Evolutionary conservation across 2,113 vertebrate genomes (phyloP), one percentile per base, ranked within the genome.

Genomic region (Indicator indicator): DNA sequence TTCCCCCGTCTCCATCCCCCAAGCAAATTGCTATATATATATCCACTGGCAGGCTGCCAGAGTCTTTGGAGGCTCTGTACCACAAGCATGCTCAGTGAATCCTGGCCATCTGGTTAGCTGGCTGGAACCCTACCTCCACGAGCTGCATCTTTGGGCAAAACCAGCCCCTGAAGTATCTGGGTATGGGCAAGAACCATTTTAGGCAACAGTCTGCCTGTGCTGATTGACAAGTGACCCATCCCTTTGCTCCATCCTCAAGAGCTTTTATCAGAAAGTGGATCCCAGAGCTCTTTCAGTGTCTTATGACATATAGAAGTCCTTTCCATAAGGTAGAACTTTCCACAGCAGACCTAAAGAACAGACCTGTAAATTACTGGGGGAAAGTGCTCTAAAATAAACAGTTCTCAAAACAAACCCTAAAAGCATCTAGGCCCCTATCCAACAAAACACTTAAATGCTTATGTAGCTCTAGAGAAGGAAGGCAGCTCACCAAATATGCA

Each of bases 371-470:
- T 88, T 77, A 84, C 55, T 30, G 42, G 55, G 44, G 36, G 3
- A 86, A 93, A 93, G 90, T 76, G 76, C 85, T 93, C 94, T 65
- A 95, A 95, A 95, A 95, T 75, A 93, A 97, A 94, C 65, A 77
- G 83, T 73, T 83, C 87, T 96, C 94, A 94, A 90, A 96, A 93
- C 78, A 95, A 95, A 70, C 67, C 44, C 83, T 93, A 86, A 97
- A 96, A 93, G 95, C 90, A 95, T 90, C 80, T 74, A 96, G 92
- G 96, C 92, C 90, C 40, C 63, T 75, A 82, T 91, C 92, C 96
- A 95, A 95, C 80, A 95, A 93, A 95, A 91, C 94, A 95, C 95
- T 97, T 94, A 95, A 95, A 93, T 77, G 60, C 69, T 95, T 46
- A 1, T 71, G 83, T 76, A 90, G 94, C 86, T 90, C 69, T 80